Percentiles rank a stretch among this genome's conserved stretches.
phyloP scores from a whole-genome alignment of 1,140 invertebrate species.

The Sitophilus oryzae region DNA sequence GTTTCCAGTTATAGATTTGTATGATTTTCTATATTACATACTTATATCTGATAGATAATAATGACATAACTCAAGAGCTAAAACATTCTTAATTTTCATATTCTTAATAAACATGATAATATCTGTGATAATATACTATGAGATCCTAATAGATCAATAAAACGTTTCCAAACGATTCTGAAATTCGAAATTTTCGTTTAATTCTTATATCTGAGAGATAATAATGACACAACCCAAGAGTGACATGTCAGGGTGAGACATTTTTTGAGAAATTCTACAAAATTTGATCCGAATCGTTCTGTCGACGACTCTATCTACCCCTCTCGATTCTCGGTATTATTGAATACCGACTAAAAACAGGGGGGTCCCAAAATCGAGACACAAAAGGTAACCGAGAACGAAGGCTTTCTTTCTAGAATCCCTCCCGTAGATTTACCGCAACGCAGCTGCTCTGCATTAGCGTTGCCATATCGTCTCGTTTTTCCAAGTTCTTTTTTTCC shows the following conservation, averaged over 20 bases:
- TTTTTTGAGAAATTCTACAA: constrained; percentile 9
- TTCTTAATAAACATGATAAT: too few species aligned
- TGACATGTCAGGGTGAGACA: constrained; percentile 13
- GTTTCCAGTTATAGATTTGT: too few species aligned
- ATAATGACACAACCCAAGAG: constrained; percentile 9
- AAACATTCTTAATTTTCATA: too few species aligned
- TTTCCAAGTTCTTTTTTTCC: not conserved
- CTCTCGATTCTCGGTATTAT: constrained; percentile 21
- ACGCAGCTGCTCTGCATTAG: constrained; percentile 18
- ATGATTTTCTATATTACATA: too few species aligned
- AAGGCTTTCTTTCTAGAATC: constrained; percentile 24
- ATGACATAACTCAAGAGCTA: too few species aligned
- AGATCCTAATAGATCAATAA: too few species aligned
- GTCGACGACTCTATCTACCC: constrained; percentile 19
- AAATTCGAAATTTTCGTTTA: too few species aligned
- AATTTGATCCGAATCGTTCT: constrained; percentile 17
- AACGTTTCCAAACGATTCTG: too few species aligned
- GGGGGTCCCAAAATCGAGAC: constrained; percentile 14
- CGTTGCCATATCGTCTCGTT: constrained; percentile 12
- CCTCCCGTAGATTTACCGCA: constrained; percentile 24
- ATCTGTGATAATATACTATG: too few species aligned
- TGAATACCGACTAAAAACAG: constrained; percentile 17
- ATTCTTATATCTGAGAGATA: too few species aligned
- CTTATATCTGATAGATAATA: not conserved
- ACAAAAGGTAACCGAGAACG: constrained; percentile 45